Base-by-base conservation (phyloP, 2,888 invertebrate species). In the Callyntrura sp. region DNA sequence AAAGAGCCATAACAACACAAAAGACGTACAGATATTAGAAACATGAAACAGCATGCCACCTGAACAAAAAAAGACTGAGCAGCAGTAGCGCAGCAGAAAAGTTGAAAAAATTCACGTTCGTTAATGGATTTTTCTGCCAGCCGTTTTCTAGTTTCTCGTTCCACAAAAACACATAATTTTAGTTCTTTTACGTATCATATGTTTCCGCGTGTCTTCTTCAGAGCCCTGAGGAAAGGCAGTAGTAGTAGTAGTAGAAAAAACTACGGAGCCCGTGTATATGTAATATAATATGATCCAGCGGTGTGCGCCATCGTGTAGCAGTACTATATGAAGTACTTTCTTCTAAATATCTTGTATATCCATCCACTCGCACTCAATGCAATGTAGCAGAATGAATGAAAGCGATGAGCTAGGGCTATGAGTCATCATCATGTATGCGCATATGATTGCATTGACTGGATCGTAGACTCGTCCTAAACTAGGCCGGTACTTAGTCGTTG, bases 111-210 rank as follows among this genome's bases (percentile, higher is more conserved):
- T 35, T 2, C 6, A 35, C 35, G 35, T 43, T 73, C 23, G 73
- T 48, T 73, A 73, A 73, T 73, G 73, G 73, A 73, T 73, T 73
- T 73, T 73, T 48, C 45, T 73, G 73, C 45, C 73, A 73, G 45
- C 48, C 73, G 45, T 20, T 68, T 5, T 65, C 28, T 12, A 25
- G 28, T 11, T 35, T 35, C 35, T 35, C 35, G 35, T 35, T 35
- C 45, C 6, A 17, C 25, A 43, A 73, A 73, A 48, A 48, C n/a
- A n/a, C 6, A 43, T 79, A 79, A 20, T 60, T 35, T 43, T 60
- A 17, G 25, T n/a, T 28, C 35, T 28, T 6, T n/a, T 76, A 55
- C 51, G 14, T 51, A n/a, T 35, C 23, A 20, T 73, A 45, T 45
- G 73, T 48, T 11, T 11, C 20, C 23, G 8, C 17, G 17, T 68